phyloP scores from a whole-genome alignment of 2,113 vertebrate species.

The Malurus alboscapulatus region DNA sequence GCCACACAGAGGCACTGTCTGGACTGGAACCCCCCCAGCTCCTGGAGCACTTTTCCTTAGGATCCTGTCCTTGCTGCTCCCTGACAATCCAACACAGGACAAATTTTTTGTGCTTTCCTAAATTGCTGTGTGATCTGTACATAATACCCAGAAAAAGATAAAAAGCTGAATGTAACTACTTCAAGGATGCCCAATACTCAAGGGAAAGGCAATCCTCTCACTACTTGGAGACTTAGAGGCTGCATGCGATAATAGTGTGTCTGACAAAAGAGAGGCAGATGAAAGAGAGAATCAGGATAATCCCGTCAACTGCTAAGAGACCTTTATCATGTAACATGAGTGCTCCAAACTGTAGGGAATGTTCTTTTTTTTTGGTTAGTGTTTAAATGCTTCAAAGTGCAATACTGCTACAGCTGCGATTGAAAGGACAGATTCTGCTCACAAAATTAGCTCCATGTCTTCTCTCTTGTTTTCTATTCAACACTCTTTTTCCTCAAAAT shows the following conservation, averaged over 20 bases:
- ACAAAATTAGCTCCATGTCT: background rate
- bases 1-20: background rate
- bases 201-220: background rate
- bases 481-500: background rate
- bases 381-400: slow-evolving; percentile 31
- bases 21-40: background rate
- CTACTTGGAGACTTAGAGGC: background rate
- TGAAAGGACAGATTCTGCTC: slow-evolving; percentile 11
- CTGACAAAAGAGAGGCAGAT: slow-evolving; percentile 14
- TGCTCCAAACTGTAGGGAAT: slow-evolving; percentile 5
- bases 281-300: slow-evolving; percentile 41
- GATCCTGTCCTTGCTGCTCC: background rate
- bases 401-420: background rate
- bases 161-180: background rate
- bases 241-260: background rate
- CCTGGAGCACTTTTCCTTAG: background rate
- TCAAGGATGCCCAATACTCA: background rate
- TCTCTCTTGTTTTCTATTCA: background rate
- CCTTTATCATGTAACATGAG: background rate
- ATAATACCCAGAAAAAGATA: background rate
- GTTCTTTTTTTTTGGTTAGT: slow-evolving; percentile 46
- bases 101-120: background rate
- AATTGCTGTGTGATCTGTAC: background rate
- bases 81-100: background rate
- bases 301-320: slow-evolving; percentile 41